Conservation (phyloP, 2,113 vertebrate species). For the Todiramphus chloris region DNA sequence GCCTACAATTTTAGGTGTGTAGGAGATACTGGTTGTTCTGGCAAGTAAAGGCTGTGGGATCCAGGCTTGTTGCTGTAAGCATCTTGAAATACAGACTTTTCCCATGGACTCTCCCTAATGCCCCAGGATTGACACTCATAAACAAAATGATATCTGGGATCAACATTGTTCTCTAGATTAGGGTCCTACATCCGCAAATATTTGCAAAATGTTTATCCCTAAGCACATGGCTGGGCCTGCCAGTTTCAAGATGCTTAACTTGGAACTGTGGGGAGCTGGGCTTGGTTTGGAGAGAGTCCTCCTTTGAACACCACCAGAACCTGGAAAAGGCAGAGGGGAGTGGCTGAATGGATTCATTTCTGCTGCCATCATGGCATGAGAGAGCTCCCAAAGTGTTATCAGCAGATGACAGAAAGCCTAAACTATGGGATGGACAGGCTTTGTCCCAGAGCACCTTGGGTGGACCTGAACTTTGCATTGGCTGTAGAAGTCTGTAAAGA, state of each 20-base stretch:
- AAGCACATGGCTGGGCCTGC: not conserved
- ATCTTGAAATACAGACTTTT: not conserved
- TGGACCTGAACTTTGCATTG: not conserved
- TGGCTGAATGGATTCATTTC: not conserved
- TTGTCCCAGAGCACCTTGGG: not conserved
- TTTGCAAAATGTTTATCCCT: constrained; percentile 5
- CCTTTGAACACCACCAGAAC: not conserved
- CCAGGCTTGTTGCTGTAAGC: not conserved
- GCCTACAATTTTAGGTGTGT: not conserved
- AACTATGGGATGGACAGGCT: not conserved
- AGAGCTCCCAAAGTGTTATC: not conserved
- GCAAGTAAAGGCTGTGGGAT: not conserved
- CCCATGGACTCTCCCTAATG: not conserved
- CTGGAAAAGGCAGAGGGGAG: not conserved
- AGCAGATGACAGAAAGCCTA: not conserved
- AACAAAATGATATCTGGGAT: not conserved
- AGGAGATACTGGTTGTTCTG: not conserved
- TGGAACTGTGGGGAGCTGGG: not conserved
- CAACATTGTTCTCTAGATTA: not conserved
- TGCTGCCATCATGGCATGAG: not conserved
- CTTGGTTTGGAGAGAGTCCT: not conserved
- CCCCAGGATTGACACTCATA: not conserved
- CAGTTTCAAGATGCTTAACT: not conserved
- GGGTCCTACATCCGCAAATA: not conserved
- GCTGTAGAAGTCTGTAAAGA: not conserved